Evolutionary conservation across 2,888 invertebrate genomes (phyloP).

Genomic region (Cheilosia urbana): DNA sequence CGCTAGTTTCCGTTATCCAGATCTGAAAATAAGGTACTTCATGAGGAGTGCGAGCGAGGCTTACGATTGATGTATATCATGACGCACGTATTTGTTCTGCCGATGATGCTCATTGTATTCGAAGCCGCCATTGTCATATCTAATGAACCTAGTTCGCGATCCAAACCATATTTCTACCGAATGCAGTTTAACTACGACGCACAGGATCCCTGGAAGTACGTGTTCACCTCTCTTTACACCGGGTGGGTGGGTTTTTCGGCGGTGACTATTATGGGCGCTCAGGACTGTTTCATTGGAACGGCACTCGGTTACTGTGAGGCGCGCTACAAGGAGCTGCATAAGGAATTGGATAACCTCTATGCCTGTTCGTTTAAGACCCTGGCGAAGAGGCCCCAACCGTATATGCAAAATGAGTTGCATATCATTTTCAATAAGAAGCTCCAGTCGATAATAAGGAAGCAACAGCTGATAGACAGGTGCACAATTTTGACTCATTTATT

Average conservation of each 20-base stretch:
- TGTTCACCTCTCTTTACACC: constrained; percentile 41
- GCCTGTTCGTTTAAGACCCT: not conserved
- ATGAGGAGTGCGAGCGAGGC: constrained; percentile 27
- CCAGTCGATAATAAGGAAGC: constrained; percentile 37
- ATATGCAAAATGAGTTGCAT: constrained; percentile 26
- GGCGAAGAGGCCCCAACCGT: not conserved
- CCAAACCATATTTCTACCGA: constrained; percentile 75
- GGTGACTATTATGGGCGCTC: constrained; percentile 46
- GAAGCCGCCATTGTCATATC: not conserved
- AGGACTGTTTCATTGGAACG: constrained; percentile 54
- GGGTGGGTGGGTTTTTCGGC: constrained; percentile 58
- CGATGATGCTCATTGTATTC: constrained; percentile 47
- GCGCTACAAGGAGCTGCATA: constrained; percentile 46
- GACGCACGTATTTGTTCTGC: constrained; percentile 56
- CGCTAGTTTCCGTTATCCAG: constrained; percentile 8
- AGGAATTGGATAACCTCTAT: constrained; percentile 21
- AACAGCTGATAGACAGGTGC: constrained; percentile 54
- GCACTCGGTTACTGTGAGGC: constrained; percentile 38
- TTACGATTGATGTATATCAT: constrained; percentile 48
- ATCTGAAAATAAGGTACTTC: constrained; percentile 47
- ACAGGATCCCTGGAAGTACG: constrained; percentile 65
- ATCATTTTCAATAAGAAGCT: constrained; percentile 32
- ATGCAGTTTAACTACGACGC: constrained; percentile 75
- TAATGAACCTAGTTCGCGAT: constrained; percentile 39
- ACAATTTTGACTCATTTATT: not conserved